These are phyloP conservation scores for Diachasma alloeum DNA, from an alignment of 1,140 invertebrate species.

Conservation along the genomic window DNA sequence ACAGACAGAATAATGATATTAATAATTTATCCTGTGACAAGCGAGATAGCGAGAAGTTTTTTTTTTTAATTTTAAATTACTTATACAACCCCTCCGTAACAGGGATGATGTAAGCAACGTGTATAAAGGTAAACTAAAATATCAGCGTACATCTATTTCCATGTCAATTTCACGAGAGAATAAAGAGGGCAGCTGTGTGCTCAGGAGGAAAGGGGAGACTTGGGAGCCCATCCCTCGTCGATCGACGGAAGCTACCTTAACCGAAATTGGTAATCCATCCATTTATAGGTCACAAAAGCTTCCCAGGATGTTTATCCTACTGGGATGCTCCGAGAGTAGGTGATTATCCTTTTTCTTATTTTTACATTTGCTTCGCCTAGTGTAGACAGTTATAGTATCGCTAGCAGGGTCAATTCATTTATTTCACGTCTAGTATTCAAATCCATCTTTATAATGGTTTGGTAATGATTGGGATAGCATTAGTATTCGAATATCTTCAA, in stretches of 20 bases:
- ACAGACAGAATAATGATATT: slow-evolving; percentile 37
- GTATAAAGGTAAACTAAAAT: slow-evolving; percentile 1
- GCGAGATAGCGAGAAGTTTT: background rate
- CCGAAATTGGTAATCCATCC: slow-evolving; percentile 20
- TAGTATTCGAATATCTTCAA: too few species aligned
- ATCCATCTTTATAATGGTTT: too few species aligned
- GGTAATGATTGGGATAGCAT: too few species aligned
- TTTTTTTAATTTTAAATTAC: background rate
- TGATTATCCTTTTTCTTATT: background rate
- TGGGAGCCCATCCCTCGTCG: background rate
- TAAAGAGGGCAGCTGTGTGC: slow-evolving; percentile 19
- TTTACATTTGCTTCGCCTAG: background rate
- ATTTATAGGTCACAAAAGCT: slow-evolving; percentile 9
- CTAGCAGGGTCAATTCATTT: too few species aligned
- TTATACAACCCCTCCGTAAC: background rate
- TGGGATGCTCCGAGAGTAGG: background rate
- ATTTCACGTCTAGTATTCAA: too few species aligned
- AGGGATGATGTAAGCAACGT: background rate
- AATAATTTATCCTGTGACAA: background rate
- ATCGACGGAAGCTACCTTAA: background rate
- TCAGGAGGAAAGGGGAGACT: background rate
- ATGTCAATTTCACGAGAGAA: slow-evolving; percentile 36
- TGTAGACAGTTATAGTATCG: too few species aligned
- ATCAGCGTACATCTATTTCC: slow-evolving; percentile 29
- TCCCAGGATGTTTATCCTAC: background rate